A percentile compares a stretch with the other conserved stretches of the same genome.
phyloP scores from a whole-genome alignment of 2,797 vertebrate genomes.

The Lemur catta region DNA sequence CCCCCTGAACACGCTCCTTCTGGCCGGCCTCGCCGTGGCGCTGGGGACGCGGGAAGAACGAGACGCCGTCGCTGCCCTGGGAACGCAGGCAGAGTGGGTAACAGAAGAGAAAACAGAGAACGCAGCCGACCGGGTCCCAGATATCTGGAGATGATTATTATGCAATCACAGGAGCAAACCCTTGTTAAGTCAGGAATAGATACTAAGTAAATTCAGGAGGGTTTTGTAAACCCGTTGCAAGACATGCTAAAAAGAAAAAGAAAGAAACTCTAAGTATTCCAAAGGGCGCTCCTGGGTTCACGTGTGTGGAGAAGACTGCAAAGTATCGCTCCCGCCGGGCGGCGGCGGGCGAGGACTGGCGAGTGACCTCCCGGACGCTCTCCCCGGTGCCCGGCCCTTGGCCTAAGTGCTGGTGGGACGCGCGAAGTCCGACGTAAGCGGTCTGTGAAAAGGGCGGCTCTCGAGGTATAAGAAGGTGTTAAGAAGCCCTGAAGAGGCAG shows the following conservation, averaged over 20 bases:
- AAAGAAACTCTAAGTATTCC: neutral
- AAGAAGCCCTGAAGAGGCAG: neutral
- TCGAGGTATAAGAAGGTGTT: neutral
- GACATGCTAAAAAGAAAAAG: neutral
- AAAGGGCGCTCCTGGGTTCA: neutral
- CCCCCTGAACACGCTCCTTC: fast-evolving
- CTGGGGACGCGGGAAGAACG: no score
- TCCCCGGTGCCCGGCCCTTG: no score
- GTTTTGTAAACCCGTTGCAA: neutral
- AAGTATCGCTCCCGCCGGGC: fast-evolving
- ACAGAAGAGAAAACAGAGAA: neutral
- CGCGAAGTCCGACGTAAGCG: neutral
- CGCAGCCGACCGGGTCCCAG: neutral
- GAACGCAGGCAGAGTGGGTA: neutral
- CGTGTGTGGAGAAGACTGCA: neutral
- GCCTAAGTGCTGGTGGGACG: neutral
- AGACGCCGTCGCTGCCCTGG: neutral
- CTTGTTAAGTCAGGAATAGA: neutral
- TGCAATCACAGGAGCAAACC: neutral
- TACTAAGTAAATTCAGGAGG: neutral
- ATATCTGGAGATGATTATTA: neutral
- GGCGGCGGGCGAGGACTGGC: fast-evolving
- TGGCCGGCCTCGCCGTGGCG: no score
- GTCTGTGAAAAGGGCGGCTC: neutral
- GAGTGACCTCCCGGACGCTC: no score